These are phyloP conservation scores for Neolamprologus kungweensis DNA, from an alignment of 2,113 vertebrate species.

Conservation along the genomic window DNA sequence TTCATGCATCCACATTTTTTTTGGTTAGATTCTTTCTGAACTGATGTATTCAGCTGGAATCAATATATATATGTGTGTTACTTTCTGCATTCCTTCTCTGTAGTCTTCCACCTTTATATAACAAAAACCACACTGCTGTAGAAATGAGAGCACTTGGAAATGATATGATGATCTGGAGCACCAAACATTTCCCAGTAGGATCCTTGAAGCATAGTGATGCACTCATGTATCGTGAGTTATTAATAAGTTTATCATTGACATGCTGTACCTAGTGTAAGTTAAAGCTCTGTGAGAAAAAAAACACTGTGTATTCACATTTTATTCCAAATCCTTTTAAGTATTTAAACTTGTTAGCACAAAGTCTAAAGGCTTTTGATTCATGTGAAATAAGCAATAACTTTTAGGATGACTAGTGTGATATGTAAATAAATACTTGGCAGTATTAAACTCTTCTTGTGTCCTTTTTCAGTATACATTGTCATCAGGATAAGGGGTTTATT, in stretches of 20 bases:
- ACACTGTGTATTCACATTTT: background rate
- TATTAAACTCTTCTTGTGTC: background rate
- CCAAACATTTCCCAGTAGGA: slow-evolving; percentile 2
- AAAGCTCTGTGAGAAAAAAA: background rate
- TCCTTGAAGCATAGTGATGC: background rate
- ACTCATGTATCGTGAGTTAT: background rate
- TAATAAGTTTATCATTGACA: background rate
- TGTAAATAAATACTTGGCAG: slow-evolving; percentile 60
- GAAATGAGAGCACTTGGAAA: background rate
- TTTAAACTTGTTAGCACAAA: slow-evolving; percentile 17
- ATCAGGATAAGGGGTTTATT: background rate
- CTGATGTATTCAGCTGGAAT: background rate
- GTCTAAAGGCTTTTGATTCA: slow-evolving; percentile 20
- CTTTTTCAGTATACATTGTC: background rate
- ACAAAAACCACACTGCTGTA: slow-evolving; percentile 23
- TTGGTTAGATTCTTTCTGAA: background rate
- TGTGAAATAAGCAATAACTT: slow-evolving; percentile 42
- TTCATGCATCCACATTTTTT: background rate
- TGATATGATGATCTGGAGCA: background rate
- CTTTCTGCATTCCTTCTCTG: slow-evolving; percentile 5
- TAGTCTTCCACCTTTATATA: background rate
- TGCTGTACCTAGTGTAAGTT: background rate
- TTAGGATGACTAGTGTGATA: slow-evolving; percentile 6
- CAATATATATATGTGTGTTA: background rate
- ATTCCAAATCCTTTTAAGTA: slow-evolving; percentile 1